Conservation (phyloP, 2,888 invertebrate genomes). For the Marasmarcha lunaedactyla region DNA sequence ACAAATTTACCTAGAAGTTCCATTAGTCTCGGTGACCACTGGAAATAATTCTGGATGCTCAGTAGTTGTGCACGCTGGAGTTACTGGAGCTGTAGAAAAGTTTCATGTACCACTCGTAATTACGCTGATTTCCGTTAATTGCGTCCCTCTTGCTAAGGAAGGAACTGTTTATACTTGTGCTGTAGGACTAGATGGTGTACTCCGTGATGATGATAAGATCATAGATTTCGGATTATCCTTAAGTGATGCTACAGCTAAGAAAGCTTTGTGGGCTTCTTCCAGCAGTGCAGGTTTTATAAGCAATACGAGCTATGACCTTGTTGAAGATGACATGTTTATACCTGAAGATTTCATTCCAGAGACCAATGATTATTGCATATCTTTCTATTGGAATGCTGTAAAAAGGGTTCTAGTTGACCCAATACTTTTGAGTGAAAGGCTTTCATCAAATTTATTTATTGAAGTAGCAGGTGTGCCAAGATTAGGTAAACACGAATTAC, state of each 20-base stretch:
- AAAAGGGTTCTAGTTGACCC: conserved; percentile 46
- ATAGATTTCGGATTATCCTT: conserved; percentile 42
- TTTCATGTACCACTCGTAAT: conserved; percentile 30
- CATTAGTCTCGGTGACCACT: conserved; percentile 26
- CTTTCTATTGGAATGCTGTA: conserved; percentile 50
- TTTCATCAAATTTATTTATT: conserved; percentile 32
- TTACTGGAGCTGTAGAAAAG: conserved; percentile 21
- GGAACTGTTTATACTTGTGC: conserved; percentile 45
- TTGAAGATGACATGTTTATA: conserved; percentile 37
- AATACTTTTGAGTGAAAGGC: conserved; percentile 23
- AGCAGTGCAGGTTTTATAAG: conserved; percentile 32
- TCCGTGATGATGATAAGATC: conserved; percentile 19
- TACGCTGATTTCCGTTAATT: conserved; percentile 49
- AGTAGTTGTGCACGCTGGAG: conserved; percentile 26
- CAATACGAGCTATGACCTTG: conserved; percentile 30
- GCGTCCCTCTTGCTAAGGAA: conserved; percentile 40
- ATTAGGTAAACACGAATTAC: conserved; percentile 40
- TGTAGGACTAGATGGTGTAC: conserved; percentile 33
- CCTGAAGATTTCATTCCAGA: conserved; percentile 28
- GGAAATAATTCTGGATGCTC: conserved; percentile 28
- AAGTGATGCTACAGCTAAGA: conserved; percentile 28
- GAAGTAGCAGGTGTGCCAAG: conserved; percentile 54
- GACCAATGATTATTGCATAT: conserved; percentile 25
- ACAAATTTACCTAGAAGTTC: conserved; percentile 26
- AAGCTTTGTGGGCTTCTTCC: conserved; percentile 43